These are phyloP conservation scores for Thamnophis elegans DNA, from an alignment of 2,797 vertebrate genomes.

Conservation along the genomic window DNA sequence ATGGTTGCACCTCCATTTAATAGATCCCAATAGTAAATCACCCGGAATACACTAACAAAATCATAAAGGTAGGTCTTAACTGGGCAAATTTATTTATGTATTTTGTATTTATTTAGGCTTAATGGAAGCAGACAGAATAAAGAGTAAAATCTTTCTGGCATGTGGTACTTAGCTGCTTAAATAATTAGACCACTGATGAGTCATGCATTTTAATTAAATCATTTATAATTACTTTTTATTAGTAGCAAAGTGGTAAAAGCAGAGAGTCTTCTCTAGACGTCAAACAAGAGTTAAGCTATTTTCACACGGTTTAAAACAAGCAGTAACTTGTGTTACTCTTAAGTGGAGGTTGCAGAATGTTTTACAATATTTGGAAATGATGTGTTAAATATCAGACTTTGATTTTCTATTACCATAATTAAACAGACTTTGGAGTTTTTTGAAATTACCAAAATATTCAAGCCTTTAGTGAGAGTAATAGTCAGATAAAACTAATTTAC, in stretches of 20 bases:
- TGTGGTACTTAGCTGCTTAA: slow-evolving; percentile 67
- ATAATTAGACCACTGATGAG: slow-evolving; percentile 67
- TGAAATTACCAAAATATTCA: not conserved
- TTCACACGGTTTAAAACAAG: not conserved
- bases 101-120: slow-evolving; percentile 22
- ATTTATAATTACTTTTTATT: slow-evolving; percentile 69
- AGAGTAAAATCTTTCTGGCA: slow-evolving; percentile 69
- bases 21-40: not conserved
- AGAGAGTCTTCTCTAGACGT: slow-evolving; percentile 48
- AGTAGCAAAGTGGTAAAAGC: slow-evolving; percentile 58
- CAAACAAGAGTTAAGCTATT: not conserved
- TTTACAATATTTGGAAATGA: not conserved
- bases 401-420: not conserved
- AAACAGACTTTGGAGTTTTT: not conserved
- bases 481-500: not conserved
- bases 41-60: not conserved
- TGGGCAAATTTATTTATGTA: not conserved
- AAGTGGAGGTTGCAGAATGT: not conserved
- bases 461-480: not conserved
- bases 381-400: not conserved
- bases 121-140: slow-evolving; percentile 65
- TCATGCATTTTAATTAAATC: slow-evolving; percentile 72
- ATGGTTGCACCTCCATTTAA: not conserved
- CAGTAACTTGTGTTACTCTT: too few species aligned
- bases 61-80: not conserved